These are phyloP conservation scores for Pinctada fucata DNA, from an alignment of 2,888 invertebrate species.

Conservation along the genomic window DNA sequence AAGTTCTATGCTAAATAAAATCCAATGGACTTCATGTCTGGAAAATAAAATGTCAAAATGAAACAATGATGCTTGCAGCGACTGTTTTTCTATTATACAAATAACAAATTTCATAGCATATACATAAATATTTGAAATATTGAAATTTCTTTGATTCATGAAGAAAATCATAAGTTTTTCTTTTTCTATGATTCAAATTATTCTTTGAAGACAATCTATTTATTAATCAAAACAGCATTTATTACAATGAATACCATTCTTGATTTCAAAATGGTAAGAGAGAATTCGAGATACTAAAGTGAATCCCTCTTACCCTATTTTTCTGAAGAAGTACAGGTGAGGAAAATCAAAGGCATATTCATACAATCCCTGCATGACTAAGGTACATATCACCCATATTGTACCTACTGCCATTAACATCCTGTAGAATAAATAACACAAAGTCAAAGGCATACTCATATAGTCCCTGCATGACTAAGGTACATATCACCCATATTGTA, in stretches of 20 bases:
- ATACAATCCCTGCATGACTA: slow-evolving; percentile 70
- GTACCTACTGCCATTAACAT: slow-evolving; percentile 62
- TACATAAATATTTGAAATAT: too few species aligned
- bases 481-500: slow-evolving; percentile 69
- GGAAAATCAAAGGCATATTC: slow-evolving; percentile 71
- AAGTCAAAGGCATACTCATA: slow-evolving; percentile 63
- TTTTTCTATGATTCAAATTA: background rate
- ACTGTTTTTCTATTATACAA: background rate
- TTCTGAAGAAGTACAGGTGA: slow-evolving; percentile 57
- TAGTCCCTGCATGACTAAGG: slow-evolving; percentile 66
- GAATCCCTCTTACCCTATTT: slow-evolving; percentile 54
- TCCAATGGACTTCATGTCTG: slow-evolving; percentile 59
- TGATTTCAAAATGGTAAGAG: too few species aligned
- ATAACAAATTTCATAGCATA: too few species aligned
- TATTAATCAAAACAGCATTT: background rate
- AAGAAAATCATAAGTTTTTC: background rate
- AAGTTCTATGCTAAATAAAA: slow-evolving; percentile 66
- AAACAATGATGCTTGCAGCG: background rate
- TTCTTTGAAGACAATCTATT: background rate
- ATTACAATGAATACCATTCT: background rate
- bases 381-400: slow-evolving; percentile 69
- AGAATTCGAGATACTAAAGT: too few species aligned
- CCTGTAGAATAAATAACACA: slow-evolving; percentile 47
- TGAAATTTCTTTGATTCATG: too few species aligned
- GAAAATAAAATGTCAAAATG: slow-evolving; percentile 21